A percentile compares a stretch with the other conserved stretches of the same genome.
Evolutionary conservation across 2,888 invertebrate species (phyloP).

Genomic region (Agapostemon virescens): DNA sequence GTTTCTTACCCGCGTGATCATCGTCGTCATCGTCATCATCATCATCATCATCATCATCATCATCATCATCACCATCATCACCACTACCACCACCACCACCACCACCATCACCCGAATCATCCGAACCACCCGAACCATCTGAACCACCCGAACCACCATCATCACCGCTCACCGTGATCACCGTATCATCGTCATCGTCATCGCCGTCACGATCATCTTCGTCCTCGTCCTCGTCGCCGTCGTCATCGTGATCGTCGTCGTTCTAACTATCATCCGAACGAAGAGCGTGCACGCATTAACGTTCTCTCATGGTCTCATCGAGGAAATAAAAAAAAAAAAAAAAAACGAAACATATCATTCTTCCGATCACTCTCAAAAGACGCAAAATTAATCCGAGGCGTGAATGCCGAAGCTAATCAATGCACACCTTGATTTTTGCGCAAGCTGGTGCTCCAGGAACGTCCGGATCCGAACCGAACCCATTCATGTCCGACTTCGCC

Average conservation of each 20-base stretch:
- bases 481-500: slow-evolving; percentile 85
- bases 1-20: slow-evolving; percentile 9
- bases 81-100: neutral
- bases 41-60: neutral
- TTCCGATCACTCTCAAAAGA: neutral
- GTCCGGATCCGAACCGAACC: slow-evolving; percentile 82
- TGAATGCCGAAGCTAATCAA: slow-evolving; percentile 52
- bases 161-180: neutral
- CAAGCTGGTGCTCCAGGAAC: slow-evolving; percentile 83
- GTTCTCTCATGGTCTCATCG: neutral
- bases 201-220: neutral
- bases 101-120: neutral
- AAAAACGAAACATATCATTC: too few species aligned
- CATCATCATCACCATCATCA: neutral
- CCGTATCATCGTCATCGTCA: neutral
- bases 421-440: slow-evolving; percentile 77
- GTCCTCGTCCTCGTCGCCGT: neutral
- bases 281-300: slow-evolving; percentile 15
- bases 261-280: neutral
- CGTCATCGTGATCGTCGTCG: neutral
- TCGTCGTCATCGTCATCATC: neutral
- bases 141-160: too few species aligned
- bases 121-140: too few species aligned
- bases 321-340: neutral
- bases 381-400: slow-evolving; percentile 20